These are phyloP conservation scores for Pollenia labialis DNA, from an alignment of 2,888 invertebrate species.

Conservation along the genomic window DNA sequence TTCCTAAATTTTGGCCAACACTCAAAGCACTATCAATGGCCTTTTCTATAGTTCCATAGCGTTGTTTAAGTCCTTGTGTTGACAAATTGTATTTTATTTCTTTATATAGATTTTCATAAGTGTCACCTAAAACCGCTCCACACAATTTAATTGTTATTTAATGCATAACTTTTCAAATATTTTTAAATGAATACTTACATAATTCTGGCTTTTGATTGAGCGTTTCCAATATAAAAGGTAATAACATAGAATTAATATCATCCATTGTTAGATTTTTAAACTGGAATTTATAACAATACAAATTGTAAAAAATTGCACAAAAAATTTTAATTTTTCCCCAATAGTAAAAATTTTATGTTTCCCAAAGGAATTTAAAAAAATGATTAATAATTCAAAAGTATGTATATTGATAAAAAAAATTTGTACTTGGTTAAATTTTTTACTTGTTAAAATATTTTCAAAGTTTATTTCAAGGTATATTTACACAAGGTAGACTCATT, in stretches of 20 bases:
- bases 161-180: background rate
- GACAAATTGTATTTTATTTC: slow-evolving; percentile 64
- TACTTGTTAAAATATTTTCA: too few relatives aligned
- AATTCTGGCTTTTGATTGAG: slow-evolving; percentile 68
- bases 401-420: too few relatives aligned
- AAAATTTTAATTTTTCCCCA: too few relatives aligned
- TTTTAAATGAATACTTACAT: slow-evolving; percentile 55
- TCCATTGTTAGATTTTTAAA: slow-evolving; percentile 65
- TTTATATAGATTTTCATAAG: slow-evolving; percentile 70
- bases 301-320: too few relatives aligned
- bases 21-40: slow-evolving; percentile 65
- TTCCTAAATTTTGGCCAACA: slow-evolving; percentile 71
- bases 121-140: slow-evolving; percentile 71
- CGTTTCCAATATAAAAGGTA: slow-evolving; percentile 70
- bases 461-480: too few relatives aligned
- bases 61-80: slow-evolving; percentile 24
- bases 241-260: slow-evolving; percentile 56
- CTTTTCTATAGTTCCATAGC: slow-evolving; percentile 40
- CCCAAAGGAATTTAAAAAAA: too few relatives aligned
- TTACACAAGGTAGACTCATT: too few relatives aligned
- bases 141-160: background rate
- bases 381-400: too few relatives aligned
- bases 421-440: too few relatives aligned
- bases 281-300: too few relatives aligned
- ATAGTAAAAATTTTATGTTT: too few relatives aligned